These are phyloP conservation scores for Brachystomella parvula DNA, from an alignment of 1,140 invertebrate genomes.

Conservation along the genomic window DNA sequence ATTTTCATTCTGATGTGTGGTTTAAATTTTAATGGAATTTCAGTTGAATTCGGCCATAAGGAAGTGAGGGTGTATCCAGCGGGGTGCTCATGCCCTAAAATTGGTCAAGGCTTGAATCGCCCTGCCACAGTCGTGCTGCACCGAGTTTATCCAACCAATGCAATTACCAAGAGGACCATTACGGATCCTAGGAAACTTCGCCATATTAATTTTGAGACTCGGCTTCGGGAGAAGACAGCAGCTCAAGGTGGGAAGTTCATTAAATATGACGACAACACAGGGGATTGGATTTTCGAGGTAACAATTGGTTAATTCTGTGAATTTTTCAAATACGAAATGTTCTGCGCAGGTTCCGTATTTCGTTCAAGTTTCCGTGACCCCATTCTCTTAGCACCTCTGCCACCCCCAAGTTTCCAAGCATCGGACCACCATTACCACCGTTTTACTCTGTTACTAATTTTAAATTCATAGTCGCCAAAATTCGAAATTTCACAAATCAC, in stretches of 20 bases:
- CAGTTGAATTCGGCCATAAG: background rate
- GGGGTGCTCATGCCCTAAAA: background rate
- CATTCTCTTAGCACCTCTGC: too few relatives aligned
- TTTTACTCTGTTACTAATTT: background rate
- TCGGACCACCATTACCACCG: too few relatives aligned
- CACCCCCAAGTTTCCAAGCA: too few relatives aligned
- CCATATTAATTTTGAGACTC: conserved; percentile 11
- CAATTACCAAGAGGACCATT: background rate
- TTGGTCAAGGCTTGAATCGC: background rate
- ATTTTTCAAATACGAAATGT: background rate
- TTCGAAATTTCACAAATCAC: too few relatives aligned
- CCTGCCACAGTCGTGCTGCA: background rate
- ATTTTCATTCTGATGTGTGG: background rate
- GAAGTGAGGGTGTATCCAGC: background rate
- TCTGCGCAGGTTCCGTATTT: background rate
- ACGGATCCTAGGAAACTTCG: background rate
- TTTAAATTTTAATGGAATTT: background rate
- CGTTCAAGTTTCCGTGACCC: background rate
- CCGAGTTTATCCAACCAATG: background rate
- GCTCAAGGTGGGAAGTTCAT: conserved; percentile 6
- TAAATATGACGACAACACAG: background rate
- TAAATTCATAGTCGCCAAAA: background rate
- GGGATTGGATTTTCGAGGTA: conserved; percentile 1
- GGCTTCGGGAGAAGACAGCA: background rate
- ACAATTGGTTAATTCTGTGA: background rate